Conservation (phyloP, 2,113 vertebrate species). For the Clupea harengus region DNA sequence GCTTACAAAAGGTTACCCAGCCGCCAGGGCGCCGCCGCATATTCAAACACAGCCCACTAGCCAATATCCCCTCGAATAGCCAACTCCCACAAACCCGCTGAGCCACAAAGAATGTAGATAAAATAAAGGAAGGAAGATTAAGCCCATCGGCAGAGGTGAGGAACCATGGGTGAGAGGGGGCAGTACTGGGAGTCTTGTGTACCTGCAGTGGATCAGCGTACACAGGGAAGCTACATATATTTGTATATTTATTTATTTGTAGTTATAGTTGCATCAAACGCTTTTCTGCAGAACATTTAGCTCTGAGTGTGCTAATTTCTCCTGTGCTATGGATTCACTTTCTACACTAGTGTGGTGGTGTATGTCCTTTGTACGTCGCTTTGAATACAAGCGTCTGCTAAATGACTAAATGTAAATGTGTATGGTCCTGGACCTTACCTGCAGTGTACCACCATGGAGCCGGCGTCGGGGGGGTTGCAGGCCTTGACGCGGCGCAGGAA, state of each 20-base stretch:
- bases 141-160: not conserved
- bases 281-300: too few species aligned
- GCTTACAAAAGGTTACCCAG: not conserved
- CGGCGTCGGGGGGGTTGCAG: conserved; percentile 87
- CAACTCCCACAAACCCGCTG: not conserved
- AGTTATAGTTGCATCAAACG: too few species aligned
- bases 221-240: too few species aligned
- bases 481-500: conserved; percentile 89
- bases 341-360: too few species aligned
- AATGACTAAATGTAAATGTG: not conserved
- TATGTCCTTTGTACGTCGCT: too few species aligned
- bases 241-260: too few species aligned
- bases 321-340: too few species aligned
- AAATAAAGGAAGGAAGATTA: not conserved
- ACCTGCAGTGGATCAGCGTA: too few species aligned
- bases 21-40: not conserved
- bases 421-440: conserved; percentile 85
- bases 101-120: not conserved
- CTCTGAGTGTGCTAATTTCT: too few species aligned
- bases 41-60: not conserved
- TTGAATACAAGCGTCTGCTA: too few species aligned
- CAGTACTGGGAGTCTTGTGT: not conserved
- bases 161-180: not conserved
- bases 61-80: not conserved
- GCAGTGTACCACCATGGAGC: conserved; percentile 97